A percentile compares a stretch with the other conserved stretches of the same genome.
phyloP scores from a whole-genome alignment of 1,140 invertebrate genomes.

The Drosophila bocqueti region DNA sequence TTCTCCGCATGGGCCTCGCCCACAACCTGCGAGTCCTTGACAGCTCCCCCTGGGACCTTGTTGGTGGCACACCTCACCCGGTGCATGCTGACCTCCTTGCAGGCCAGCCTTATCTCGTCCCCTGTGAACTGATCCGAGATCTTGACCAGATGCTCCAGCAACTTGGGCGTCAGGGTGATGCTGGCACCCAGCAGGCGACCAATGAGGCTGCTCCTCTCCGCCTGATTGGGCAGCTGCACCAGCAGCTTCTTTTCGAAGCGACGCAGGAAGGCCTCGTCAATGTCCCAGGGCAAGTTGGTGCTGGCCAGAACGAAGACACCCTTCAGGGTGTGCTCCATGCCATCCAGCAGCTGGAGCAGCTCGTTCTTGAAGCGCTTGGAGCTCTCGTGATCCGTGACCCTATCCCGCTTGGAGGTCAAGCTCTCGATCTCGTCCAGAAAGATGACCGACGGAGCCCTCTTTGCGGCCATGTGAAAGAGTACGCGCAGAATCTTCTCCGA shows the following conservation, averaged over 20 bases:
- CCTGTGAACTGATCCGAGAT: constrained; percentile 91
- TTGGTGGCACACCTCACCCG: constrained; percentile 84
- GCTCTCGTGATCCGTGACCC: constrained; percentile 94
- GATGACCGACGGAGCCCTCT: constrained; percentile 96
- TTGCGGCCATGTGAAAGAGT: constrained; percentile 95
- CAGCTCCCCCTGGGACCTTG: rapidly evolving
- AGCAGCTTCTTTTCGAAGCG: constrained; percentile 95
- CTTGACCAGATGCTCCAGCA: constrained; percentile 87
- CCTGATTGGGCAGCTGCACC: constrained; percentile 90
- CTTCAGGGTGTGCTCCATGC: constrained; percentile 86
- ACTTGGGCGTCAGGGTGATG: constrained; percentile 74
- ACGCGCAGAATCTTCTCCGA: constrained; percentile 95
- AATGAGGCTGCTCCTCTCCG: constrained; percentile 89
- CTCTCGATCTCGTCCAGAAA: constrained; percentile 99
- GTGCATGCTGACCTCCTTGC: constrained; percentile 93
- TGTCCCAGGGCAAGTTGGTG: constrained; percentile 96
- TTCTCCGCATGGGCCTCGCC: constrained; percentile 54
- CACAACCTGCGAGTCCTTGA: constrained; percentile 29
- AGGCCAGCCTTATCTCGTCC: constrained; percentile 94
- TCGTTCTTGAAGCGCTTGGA: constrained; percentile 96
- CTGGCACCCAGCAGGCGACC: constrained; percentile 86
- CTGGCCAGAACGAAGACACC: constrained; percentile 94
- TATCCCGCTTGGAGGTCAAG: constrained; percentile 90
- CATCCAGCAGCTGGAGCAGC: constrained; percentile 96
- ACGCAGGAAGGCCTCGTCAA: constrained; percentile 94